A percentile compares a stretch with the other conserved stretches of the same genome.
These are phyloP conservation scores for Selene dorsalis DNA, from an alignment of 2,797 vertebrate species.

Conservation along the genomic window DNA sequence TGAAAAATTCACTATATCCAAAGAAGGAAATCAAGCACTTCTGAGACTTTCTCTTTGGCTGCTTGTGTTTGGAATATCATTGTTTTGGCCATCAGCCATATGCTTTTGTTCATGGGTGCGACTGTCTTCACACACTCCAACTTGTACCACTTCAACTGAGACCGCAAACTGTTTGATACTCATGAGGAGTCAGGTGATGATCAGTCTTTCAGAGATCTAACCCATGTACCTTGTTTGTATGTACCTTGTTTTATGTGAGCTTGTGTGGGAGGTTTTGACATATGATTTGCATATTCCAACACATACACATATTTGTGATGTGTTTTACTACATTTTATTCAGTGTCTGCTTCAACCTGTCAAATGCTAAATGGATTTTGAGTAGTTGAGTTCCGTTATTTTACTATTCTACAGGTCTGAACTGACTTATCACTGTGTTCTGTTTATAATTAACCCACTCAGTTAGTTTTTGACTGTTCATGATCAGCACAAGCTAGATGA, in stretches of 20 bases:
- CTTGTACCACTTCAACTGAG: not conserved
- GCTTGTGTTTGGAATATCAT: not conserved
- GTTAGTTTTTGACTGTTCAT: not conserved
- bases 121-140: not conserved
- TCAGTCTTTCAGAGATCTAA: not conserved
- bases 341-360: too few relatives aligned
- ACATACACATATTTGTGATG: not conserved
- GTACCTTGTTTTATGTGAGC: not conserved
- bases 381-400: too few relatives aligned
- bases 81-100: conserved; percentile 3
- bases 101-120: not conserved
- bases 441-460: too few relatives aligned
- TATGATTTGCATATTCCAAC: too few relatives aligned
- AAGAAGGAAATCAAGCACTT: not conserved
- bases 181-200: conserved; percentile 7
- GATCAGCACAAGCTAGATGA: not conserved
- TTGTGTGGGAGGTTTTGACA: not conserved
- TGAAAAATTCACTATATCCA: not conserved
- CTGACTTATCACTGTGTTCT: too few relatives aligned
- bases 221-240: not conserved
- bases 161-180: not conserved
- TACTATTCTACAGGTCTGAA: too few relatives aligned
- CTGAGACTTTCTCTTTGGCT: not conserved
- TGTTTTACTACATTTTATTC: not conserved
- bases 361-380: too few relatives aligned